Evolutionary conservation across 2,113 vertebrate species (phyloP).

Genomic region (Turdus rufiventris): DNA sequence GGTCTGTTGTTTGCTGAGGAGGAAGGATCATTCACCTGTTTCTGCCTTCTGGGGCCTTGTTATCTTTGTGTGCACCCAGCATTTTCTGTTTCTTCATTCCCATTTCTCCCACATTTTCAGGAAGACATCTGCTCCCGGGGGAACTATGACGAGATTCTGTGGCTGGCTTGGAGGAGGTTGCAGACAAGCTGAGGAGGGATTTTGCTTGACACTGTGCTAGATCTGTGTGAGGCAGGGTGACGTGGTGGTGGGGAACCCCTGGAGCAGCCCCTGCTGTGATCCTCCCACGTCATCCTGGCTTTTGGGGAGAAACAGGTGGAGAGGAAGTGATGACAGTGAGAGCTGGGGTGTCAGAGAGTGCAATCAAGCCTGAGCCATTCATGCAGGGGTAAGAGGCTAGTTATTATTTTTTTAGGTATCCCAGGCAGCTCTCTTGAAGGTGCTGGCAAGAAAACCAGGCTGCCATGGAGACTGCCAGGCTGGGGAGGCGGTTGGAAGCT

Average conservation of each 20-base stretch:
- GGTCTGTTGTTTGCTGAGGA: neutral
- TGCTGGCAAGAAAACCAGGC: neutral
- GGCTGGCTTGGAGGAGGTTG: neutral
- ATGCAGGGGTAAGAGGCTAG: neutral
- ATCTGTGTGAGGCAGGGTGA: neutral
- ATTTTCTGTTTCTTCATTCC: neutral
- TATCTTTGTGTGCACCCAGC: neutral
- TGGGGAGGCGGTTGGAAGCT: neutral
- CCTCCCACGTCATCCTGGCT: rapidly evolving
- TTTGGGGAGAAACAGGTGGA: neutral
- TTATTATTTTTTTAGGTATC: neutral
- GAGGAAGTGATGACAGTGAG: rapidly evolving
- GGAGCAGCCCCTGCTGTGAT: rapidly evolving
- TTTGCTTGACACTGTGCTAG: neutral
- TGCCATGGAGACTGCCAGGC: neutral
- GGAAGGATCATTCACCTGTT: neutral
- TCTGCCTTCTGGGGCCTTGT: neutral
- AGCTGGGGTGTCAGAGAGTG: neutral
- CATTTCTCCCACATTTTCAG: neutral
- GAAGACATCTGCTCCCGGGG: neutral
- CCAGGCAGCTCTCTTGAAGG: neutral
- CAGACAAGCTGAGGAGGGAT: neutral
- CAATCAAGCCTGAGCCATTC: neutral
- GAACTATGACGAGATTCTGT: rapidly evolving
- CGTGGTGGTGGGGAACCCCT: rapidly evolving